These are phyloP conservation scores for Lasiurus borealis DNA, from an alignment of 2,113 vertebrate species.

Conservation along the genomic window DNA sequence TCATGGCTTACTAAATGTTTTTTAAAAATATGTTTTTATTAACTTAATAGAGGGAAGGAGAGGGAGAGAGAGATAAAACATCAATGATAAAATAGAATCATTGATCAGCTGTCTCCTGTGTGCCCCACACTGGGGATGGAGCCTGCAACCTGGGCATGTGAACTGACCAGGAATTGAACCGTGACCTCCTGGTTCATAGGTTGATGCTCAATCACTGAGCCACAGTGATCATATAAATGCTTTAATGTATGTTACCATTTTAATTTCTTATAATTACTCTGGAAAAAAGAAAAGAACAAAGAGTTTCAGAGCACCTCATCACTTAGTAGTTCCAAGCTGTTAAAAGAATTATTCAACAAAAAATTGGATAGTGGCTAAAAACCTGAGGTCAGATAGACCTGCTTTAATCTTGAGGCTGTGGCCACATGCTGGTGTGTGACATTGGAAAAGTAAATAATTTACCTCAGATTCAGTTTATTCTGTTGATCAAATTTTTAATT, in stretches of 20 bases:
- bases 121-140: no score
- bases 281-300: constrained; percentile 13
- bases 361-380: background rate
- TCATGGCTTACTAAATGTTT: background rate
- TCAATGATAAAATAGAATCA: no score
- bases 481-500: no score
- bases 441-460: constrained; percentile 17
- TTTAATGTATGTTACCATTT: background rate
- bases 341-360: constrained; percentile 33
- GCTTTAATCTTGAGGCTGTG: background rate
- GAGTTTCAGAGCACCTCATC: background rate
- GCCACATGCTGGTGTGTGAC: background rate
- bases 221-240: background rate
- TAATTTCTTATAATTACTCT: constrained; percentile 7
- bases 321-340: background rate
- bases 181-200: no score
- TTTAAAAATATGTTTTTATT: no score
- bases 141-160: no score
- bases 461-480: background rate
- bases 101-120: no score
- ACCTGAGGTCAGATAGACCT: background rate
- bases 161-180: no score
- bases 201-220: no score
- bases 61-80: no score
- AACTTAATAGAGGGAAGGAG: no score